These are phyloP conservation scores for Agapostemon virescens DNA, from an alignment of 2,888 invertebrate genomes.

Conservation along the genomic window DNA sequence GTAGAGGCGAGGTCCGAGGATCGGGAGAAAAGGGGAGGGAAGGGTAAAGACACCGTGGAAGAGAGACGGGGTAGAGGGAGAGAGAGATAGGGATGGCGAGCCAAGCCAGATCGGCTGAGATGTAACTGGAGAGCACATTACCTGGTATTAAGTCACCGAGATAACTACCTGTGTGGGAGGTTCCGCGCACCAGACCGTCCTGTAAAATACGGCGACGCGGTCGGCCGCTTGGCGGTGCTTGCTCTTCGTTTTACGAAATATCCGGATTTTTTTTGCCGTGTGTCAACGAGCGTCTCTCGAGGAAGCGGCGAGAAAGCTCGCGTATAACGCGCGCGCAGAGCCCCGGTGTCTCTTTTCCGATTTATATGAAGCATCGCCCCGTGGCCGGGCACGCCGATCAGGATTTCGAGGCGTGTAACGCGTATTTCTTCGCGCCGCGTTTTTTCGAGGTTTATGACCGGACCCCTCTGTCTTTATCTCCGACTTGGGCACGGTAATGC, in stretches of 20 bases:
- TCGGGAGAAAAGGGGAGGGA: conserved; percentile 4
- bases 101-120: conserved; percentile 70
- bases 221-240: conserved; percentile 37
- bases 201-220: conserved; percentile 65
- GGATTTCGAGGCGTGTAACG: conserved; percentile 50
- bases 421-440: conserved; percentile 48
- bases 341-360: conserved; percentile 51
- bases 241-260: conserved; percentile 62
- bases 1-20: conserved; percentile 33
- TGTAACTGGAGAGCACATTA: conserved; percentile 78
- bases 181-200: conserved; percentile 64
- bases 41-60: conserved; percentile 9
- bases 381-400: conserved; percentile 54
- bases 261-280: conserved; percentile 57
- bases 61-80: background rate
- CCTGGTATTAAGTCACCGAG: conserved; percentile 78
- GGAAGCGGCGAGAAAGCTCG: conserved; percentile 37
- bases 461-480: conserved; percentile 32
- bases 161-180: conserved; percentile 78
- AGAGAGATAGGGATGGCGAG: conserved; percentile 16
- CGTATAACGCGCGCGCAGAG: background rate
- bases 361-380: conserved; percentile 61
- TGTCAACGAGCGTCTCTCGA: conserved; percentile 59
- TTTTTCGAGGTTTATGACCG: conserved; percentile 32
- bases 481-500: conserved; percentile 6